phyloP scores from a whole-genome alignment of 2,797 vertebrate species.

The Myotis planiceps region DNA sequence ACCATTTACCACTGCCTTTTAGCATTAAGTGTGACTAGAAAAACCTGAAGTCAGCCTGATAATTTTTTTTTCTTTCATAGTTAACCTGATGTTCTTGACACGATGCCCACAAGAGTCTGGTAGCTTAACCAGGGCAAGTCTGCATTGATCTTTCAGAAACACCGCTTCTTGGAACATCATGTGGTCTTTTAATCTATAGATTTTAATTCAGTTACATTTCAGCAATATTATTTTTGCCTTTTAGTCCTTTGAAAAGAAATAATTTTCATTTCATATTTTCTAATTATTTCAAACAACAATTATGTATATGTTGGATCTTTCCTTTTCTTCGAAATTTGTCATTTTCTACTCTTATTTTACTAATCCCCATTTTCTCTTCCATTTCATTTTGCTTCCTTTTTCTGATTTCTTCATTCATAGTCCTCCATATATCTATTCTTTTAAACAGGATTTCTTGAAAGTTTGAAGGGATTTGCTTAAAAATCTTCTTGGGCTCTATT shows the following conservation, averaged over 20 bases:
- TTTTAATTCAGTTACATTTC: neutral
- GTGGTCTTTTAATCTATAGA: neutral
- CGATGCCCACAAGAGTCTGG: neutral
- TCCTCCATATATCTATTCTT: neutral
- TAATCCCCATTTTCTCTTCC: neutral
- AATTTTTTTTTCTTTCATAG: neutral
- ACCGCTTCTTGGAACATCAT: neutral
- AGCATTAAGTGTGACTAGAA: neutral
- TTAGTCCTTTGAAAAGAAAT: neutral
- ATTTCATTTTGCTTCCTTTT: neutral
- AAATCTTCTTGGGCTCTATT: neutral
- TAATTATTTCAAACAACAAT: neutral
- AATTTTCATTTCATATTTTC: neutral
- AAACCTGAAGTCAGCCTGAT: neutral
- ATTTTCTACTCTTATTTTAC: conserved; percentile 15
- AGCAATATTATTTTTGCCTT: conserved; percentile 13
- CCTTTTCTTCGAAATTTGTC: neutral
- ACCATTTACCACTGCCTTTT: neutral
- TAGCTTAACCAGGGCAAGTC: neutral
- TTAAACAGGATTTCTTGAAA: neutral
- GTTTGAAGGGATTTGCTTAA: neutral
- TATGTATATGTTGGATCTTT: conserved; percentile 14
- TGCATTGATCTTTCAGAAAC: neutral
- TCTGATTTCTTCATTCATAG: neutral
- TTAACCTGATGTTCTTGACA: neutral